Evolutionary conservation across 2,888 invertebrate species (phyloP), one percentile per base, ranked within the genome.

Genomic region (Endotricha flammealis): DNA sequence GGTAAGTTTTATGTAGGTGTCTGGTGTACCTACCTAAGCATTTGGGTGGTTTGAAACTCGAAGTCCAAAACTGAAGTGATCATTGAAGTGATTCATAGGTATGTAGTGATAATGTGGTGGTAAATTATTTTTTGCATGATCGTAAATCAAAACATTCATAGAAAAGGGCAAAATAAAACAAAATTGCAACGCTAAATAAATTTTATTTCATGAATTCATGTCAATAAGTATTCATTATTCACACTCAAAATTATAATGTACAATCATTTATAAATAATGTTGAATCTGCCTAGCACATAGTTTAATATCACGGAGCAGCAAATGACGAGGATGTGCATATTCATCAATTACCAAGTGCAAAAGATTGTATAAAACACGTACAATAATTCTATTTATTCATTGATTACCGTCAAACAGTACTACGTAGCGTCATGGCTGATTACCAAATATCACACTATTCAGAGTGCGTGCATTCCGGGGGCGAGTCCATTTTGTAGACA

Each of bases 151-250:
- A n/a, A n/a, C n/a, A n/a, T n/a, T n/a, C n/a, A n/a, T n/a, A n/a
- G n/a, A n/a, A n/a, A 16, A 6, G 16, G 16, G 6, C n/a, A 20
- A 55, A 65, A 60, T 58, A 25, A 74, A 71, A 71, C 59, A 48
- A 58, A 53, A 60, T 61, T 63, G 58, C 62, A 75, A 76, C 76
- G 75, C 76, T 74, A 74, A 75, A 75, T 76, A 76, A 70, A 73
- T 71, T 75, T 74, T 74, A 75, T 76, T 76, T 69, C 66, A 55
- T 54, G 55, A 57, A 59, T 54, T 55, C 55, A 70, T 73, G 69
- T 73, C 74, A 73, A 73, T 73, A 68, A 63, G 65, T 61, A 64
- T 64, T 50, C 44, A 52, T 51, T 71, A 64, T 73, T 68, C 73
- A 74, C 73, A 74, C 74, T 70, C 72, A 72, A 74, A 33, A 69